Base-by-base conservation (phyloP, 2,888 invertebrate genomes). In the Pseudococcus viburni region DNA sequence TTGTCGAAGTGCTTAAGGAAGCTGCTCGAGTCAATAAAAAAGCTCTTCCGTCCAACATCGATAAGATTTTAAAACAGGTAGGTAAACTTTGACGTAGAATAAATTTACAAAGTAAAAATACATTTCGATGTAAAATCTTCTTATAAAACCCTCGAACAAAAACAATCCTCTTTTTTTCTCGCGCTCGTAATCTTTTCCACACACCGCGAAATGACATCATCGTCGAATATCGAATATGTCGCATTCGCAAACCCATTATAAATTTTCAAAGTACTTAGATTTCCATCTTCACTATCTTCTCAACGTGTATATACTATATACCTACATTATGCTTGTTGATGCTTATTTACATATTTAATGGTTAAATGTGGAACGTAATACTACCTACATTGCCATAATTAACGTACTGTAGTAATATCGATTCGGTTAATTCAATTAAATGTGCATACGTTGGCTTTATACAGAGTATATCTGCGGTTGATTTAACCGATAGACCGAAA, bases 21-120 rank as follows among this genome's bases (percentile, higher is more conserved):
- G 95, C 95, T 0, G 94, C 95, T 0, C 93, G 92, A 89, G 93
- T 94, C 90, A 96, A 96, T 91, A 93, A 93, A 84, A 93, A 93
- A 42, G 93, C 94, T 90, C 91, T 95, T 88, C 95, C 95, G 0
- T 92, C 93, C 0, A 95, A 95, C 90, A 93, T 95, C 85, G 95
- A 95, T 90, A 95, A 96, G 92, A 92, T 94, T 84, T 91, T 96
- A 19, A 92, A 93, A 91, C 93, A 95, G 83, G 92, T 84, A 95
- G 83, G 92, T 84, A 3, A n/a, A 87, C 26, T 73, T 73, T 59
- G 33, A 3, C 22, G 12, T 73, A 64, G 80, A 42, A 80, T 39
- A 80, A 80, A 83, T 73, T 22, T 46, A 26, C n/a, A 39, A 42
- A 46, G 26, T n/a, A 48, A 80, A 46, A 51, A 80, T 26, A 48